Base-by-base conservation (phyloP, 2,888 invertebrate genomes). In the Lepetodrilus schrolli region DNA sequence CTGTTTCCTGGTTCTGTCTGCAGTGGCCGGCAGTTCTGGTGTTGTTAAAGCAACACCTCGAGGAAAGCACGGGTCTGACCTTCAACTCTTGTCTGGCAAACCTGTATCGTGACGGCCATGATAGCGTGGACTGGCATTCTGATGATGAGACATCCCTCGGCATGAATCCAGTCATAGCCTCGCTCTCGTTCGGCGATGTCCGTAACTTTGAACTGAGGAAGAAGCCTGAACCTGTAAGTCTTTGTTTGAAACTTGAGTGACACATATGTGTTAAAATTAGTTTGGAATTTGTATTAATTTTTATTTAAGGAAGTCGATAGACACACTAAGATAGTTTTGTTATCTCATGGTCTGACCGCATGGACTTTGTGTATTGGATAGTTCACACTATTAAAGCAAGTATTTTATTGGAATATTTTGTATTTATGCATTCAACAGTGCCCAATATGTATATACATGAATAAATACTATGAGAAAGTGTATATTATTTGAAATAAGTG, bases 31-130 rank as follows among this genome's bases (percentile, higher is more conserved):
- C 84, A 34, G 71, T 80, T 7, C 74, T 91, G 34, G 50, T 66
- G 20, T 76, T 81, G 30, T 75, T 91, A 13, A 88, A 87, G 75
- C 77, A 87, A 4, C 78, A 80, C 34, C 75, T 91, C 36, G 89
- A 89, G 75, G 85, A 85, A 69, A 83, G 84, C n/a, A 90, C 90
- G 1, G 90, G 89, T n/a, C 82, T 88, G 38, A 83, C 85, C 37
- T 91, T 91, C 80, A 92, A 92, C 82, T 91, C 92, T 13, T 88
- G 92, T 71, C 87, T 92, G 65, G 85, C 91, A 51, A 92, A 91
- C 78, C 83, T 91, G 36, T 92, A 92, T 79, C 86, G 92, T 30
- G 89, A 91, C 81, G 91, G 91, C 2, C 89, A 91, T 75, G 91
- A 92, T 77, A 87, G 87, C 78, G 89, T 91, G 20, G 88, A 88